These are phyloP conservation scores for Synergus laeviventris DNA, from an alignment of 2,888 invertebrate genomes.

Conservation along the genomic window DNA sequence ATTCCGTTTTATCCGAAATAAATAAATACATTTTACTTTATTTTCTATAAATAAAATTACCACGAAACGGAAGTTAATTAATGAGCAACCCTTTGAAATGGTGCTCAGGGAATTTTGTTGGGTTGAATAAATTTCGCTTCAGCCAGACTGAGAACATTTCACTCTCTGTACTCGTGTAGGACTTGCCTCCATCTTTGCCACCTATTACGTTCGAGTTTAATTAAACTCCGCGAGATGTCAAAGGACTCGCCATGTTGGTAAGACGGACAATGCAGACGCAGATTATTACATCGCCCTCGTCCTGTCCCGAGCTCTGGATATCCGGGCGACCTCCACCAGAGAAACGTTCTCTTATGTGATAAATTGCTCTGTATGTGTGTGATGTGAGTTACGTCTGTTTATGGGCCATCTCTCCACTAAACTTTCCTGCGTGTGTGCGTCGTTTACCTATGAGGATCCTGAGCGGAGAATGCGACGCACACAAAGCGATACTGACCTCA, in stretches of 20 bases:
- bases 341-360: constrained; percentile 28
- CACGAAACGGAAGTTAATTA: background rate
- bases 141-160: constrained; percentile 16
- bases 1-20: no score
- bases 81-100: background rate
- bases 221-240: constrained; percentile 75
- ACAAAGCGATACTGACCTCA: constrained; percentile 37
- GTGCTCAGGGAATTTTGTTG: background rate
- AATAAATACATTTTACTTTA: no score
- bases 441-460: constrained; percentile 16
- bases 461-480: constrained; percentile 16
- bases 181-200: constrained; percentile 49
- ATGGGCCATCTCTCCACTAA: constrained; percentile 6
- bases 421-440: constrained; percentile 29
- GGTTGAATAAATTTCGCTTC: constrained; percentile 11
- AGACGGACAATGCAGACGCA: constrained; percentile 75
- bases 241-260: constrained; percentile 71
- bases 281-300: constrained; percentile 74
- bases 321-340: constrained; percentile 42
- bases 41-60: background rate
- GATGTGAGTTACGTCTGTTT: constrained; percentile 40
- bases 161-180: constrained; percentile 14
- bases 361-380: constrained; percentile 38
- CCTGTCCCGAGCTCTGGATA: constrained; percentile 54
- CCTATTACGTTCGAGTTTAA: constrained; percentile 73